These are phyloP conservation scores for Apostichopus japonicus DNA, from an alignment of 35 echinoderm and acorn worm species.

Conservation along the genomic window DNA sequence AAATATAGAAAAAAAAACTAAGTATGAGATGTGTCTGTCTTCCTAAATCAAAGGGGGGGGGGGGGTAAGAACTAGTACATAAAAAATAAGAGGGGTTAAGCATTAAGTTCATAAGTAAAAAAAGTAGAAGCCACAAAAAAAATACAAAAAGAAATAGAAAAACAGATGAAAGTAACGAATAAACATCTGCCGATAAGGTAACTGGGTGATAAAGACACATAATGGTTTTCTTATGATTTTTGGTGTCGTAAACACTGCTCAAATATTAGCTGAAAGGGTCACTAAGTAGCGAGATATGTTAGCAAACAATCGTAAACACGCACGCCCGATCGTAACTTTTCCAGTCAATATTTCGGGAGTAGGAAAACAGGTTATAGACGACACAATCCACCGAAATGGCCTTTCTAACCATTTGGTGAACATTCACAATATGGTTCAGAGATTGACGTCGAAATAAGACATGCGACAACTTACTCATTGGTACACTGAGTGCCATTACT, in stretches of 20 bases:
- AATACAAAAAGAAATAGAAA: no score
- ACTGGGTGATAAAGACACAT: slow-evolving; percentile 33
- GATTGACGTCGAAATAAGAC: no score
- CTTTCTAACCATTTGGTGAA: no score
- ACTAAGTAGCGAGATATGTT: slow-evolving; percentile 22
- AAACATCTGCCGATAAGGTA: slow-evolving; percentile 32
- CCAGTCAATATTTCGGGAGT: background rate
- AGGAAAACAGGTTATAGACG: no score
- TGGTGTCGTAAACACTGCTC: slow-evolving; percentile 9
- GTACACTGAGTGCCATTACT: no score
- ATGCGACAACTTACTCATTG: no score
- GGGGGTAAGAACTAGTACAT: background rate
- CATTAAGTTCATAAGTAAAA: background rate
- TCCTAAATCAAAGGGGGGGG: background rate
- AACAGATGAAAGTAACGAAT: background rate
- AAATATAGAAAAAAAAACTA: no score
- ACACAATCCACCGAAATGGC: no score
- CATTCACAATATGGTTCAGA: no score
- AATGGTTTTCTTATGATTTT: slow-evolving; percentile 22
- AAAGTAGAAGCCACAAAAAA: background rate
- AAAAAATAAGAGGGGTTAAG: background rate
- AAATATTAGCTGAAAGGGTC: slow-evolving; percentile 27
- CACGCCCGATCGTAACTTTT: slow-evolving; percentile 23
- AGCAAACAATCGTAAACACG: slow-evolving; percentile 42
- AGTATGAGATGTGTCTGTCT: background rate